Percentiles rank a stretch among this genome's conserved stretches.
phyloP scores from a whole-genome alignment of 2,113 vertebrate species.

The Megaceryle torquata region DNA sequence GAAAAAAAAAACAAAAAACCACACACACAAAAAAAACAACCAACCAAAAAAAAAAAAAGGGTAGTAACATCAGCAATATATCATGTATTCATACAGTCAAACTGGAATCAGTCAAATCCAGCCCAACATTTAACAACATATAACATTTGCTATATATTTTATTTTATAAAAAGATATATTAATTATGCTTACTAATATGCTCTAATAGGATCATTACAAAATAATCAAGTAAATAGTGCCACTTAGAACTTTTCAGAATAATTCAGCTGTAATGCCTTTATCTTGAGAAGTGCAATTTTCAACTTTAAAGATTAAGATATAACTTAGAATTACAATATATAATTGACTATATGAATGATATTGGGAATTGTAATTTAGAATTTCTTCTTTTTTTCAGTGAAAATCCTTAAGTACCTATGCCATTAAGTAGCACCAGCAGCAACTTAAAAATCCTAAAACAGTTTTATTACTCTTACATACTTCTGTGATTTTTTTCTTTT shows the following conservation, averaged over 20 bases:
- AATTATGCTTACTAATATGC: neutral
- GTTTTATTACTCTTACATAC: neutral
- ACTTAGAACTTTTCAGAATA: neutral
- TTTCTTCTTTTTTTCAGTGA: rapidly evolving
- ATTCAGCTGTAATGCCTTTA: neutral
- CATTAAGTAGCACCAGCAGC: neutral
- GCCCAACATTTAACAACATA: too few relatives aligned
- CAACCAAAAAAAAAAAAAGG: neutral
- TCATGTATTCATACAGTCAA: rapidly evolving
- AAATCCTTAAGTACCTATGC: neutral
- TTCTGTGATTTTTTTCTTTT: neutral
- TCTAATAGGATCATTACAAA: neutral
- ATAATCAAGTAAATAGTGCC: neutral
- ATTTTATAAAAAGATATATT: neutral
- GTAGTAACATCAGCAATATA: neutral
- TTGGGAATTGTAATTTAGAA: neutral
- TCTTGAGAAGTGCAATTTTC: neutral
- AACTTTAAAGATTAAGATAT: neutral
- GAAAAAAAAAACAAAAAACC: too few relatives aligned
- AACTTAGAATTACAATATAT: neutral
- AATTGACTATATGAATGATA: neutral
- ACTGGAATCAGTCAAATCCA: neutral
- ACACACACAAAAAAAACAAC: too few relatives aligned
- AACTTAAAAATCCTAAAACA: neutral
- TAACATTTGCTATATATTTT: rapidly evolving